These are phyloP conservation scores for Sarcophaga bullata DNA, from an alignment of 1,140 invertebrate species.

Conservation along the genomic window DNA sequence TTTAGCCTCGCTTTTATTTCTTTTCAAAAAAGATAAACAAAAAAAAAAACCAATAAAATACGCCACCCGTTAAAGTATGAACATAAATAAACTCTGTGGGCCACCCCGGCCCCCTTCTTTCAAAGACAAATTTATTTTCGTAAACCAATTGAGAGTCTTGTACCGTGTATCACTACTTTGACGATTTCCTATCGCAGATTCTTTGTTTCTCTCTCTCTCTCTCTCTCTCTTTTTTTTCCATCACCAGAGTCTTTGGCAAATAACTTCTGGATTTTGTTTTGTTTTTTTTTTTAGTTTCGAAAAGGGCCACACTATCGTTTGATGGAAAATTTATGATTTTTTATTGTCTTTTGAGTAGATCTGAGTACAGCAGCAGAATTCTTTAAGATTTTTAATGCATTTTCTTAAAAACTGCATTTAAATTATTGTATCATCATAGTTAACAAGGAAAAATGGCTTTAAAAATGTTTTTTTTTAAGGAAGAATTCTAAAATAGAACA, in stretches of 20 bases:
- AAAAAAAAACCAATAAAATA: neutral
- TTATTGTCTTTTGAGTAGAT: neutral
- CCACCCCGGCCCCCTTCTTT: neutral
- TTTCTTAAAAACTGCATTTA: neutral
- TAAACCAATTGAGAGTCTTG: neutral
- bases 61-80: slow-evolving; percentile 13
- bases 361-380: neutral
- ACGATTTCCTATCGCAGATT: neutral
- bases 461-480: no score
- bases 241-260: neutral
- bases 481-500: no score
- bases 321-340: neutral
- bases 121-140: neutral
- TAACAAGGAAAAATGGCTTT: no score
- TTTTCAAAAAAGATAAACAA: neutral
- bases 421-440: no score
- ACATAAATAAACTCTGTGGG: neutral
- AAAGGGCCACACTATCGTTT: neutral
- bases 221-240: neutral
- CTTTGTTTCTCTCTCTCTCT: neutral
- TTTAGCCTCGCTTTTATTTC: neutral
- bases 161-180: neutral
- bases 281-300: neutral
- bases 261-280: neutral
- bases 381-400: neutral